Evolutionary conservation across 2,888 invertebrate species (phyloP).

Genomic region (Eueremaeus valkanovi): DNA sequence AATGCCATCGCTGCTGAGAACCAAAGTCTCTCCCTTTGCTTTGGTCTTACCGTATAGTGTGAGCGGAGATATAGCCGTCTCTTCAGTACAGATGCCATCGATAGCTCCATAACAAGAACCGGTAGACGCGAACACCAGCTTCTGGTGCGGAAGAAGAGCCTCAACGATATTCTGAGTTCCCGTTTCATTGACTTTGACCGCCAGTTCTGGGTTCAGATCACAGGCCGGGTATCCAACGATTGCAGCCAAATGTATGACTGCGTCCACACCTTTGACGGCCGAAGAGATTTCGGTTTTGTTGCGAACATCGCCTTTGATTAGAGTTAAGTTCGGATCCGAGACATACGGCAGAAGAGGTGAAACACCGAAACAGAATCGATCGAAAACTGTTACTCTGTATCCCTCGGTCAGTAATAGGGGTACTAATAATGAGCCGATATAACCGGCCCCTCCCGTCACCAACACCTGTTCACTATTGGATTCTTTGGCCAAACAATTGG

Average conservation of each 20-base stretch:
- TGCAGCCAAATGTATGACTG: slow-evolving; percentile 52
- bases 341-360: slow-evolving; percentile 49
- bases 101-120: slow-evolving; percentile 54
- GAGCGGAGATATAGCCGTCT: slow-evolving; percentile 52
- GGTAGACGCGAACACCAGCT: slow-evolving; percentile 52
- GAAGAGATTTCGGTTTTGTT: slow-evolving; percentile 48
- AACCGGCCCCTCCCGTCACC: slow-evolving; percentile 52
- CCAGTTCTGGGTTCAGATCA: slow-evolving; percentile 51
- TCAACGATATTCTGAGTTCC: slow-evolving; percentile 50
- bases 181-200: slow-evolving; percentile 50
- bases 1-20: slow-evolving; percentile 50
- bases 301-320: slow-evolving; percentile 50
- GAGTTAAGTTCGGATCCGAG: slow-evolving; percentile 43
- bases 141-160: slow-evolving; percentile 49
- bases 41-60: slow-evolving; percentile 53
- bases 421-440: slow-evolving; percentile 52
- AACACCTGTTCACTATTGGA: slow-evolving; percentile 45
- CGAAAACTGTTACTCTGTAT: slow-evolving; percentile 52
- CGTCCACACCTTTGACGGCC: slow-evolving; percentile 49
- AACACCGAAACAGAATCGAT: slow-evolving; percentile 51
- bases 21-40: slow-evolving; percentile 51
- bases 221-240: slow-evolving; percentile 54
- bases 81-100: slow-evolving; percentile 52
- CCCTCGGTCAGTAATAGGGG: slow-evolving; percentile 51
- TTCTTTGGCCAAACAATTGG: too few species aligned